Evolutionary conservation across 2,888 invertebrate genomes (phyloP), one percentile per base, ranked within the genome.

Genomic region (Eupeodes latifasciatus): DNA sequence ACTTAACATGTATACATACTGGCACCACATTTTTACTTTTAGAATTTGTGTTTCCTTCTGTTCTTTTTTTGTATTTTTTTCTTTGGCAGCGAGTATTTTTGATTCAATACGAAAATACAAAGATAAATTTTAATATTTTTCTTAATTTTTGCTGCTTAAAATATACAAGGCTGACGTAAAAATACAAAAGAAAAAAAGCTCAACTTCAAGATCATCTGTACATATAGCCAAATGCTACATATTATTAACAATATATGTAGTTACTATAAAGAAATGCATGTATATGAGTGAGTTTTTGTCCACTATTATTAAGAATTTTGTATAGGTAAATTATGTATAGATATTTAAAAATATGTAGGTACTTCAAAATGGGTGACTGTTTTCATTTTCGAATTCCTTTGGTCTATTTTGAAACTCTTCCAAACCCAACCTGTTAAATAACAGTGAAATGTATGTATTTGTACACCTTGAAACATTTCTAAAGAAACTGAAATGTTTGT

Each of bases 41-140:
- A 59, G 75, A 51, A 81, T 59, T 75, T 81, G 40, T 49, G 67
- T 74, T 77, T 67, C 74, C 76, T 66, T 61, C 40, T 82, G 61
- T 55, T 67, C 74, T 55, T 64, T 74, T 83, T 83, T 62, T 75
- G 40, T 69, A 19, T 44, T 55, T 76, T 78, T 27, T 66, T 78
- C 69, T 81, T 87, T 81, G 81, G 81, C 81, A 85, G 66, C 47
- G 44, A 72, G 77, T 77, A 77, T 69, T 66, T 80, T 78, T 40
- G 67, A 67, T 67, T 51, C 55, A 61, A 74, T 10, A 62, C 66
- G 19, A 59, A 79, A 77, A 79, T 59, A 86, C 62, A 80, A 55
- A 40, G 51, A 81, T 57, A 77, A 72, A 71, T 53, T 75, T 78
- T 82, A 86, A 86, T 82, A 86, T 86, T 86, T 85, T 69, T 47